phyloP scores from a whole-genome alignment of 2,113 vertebrate genomes.

The Glaucomys volans region DNA sequence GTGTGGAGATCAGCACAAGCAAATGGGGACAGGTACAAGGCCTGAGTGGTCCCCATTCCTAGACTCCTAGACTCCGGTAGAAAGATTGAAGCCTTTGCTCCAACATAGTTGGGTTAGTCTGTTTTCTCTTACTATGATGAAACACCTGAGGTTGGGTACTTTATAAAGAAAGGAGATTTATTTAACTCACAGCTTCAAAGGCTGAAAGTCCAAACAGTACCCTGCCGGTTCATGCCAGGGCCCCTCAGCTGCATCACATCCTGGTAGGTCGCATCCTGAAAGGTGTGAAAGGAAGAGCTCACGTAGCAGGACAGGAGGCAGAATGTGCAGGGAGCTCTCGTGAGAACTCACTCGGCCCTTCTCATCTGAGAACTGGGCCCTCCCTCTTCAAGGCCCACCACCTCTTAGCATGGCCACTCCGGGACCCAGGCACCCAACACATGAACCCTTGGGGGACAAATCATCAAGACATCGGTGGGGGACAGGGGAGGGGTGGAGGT shows the following conservation, averaged over 20 bases:
- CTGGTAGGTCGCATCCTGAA: background rate
- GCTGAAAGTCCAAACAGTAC: background rate
- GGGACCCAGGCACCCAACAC: background rate
- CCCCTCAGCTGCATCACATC: background rate
- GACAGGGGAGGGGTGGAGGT: rapidly evolving
- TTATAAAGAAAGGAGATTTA: background rate
- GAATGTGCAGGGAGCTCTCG: background rate
- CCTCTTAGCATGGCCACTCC: background rate
- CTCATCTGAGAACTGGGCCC: no score
- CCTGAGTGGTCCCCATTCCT: rapidly evolving
- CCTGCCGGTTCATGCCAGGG: background rate
- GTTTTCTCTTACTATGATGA: background rate
- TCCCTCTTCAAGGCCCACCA: background rate
- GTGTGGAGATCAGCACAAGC: background rate
- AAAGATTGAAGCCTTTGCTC: background rate
- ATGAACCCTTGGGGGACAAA: no score
- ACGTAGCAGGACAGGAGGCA: background rate
- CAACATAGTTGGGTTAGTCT: background rate
- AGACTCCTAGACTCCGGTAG: background rate
- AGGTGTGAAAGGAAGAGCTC: background rate
- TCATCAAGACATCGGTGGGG: rapidly evolving
- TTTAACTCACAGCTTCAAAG: background rate
- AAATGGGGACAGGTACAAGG: background rate
- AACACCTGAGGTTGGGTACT: background rate
- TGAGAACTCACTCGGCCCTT: no score